Evolutionary conservation across 2,797 vertebrate genomes (phyloP).

Genomic region (Periparus ater): DNA sequence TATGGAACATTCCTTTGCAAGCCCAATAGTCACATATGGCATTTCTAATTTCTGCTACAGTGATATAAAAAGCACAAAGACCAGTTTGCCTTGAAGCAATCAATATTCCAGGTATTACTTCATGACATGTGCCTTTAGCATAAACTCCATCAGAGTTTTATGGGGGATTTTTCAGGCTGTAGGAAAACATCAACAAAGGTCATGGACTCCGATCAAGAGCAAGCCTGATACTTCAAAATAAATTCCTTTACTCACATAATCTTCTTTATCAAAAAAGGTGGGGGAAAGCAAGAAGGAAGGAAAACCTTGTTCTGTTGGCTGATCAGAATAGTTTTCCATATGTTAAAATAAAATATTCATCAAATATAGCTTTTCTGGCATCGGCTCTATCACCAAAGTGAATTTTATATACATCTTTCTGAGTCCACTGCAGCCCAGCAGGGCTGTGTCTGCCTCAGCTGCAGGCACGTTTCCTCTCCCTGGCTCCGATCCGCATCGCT

Average conservation of each 20-base stretch:
- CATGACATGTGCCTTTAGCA: not conserved
- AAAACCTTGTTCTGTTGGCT: not conserved
- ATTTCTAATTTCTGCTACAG: not conserved
- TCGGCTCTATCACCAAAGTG: not conserved
- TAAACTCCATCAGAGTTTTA: not conserved
- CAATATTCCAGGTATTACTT: not conserved
- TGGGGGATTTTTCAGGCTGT: not conserved
- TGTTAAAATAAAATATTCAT: constrained; percentile 71
- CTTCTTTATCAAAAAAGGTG: not conserved
- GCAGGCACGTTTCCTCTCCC: not conserved
- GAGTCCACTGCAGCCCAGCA: not conserved
- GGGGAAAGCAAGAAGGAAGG: not conserved
- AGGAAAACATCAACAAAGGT: not conserved
- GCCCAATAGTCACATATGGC: rapidly evolving
- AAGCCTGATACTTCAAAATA: not conserved
- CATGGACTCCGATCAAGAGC: not conserved
- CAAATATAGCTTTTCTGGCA: not conserved
- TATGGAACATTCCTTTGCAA: constrained; percentile 28
- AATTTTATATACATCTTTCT: not conserved
- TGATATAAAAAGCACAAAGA: not conserved
- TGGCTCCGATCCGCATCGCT: rapidly evolving
- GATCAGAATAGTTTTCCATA: constrained; percentile 20
- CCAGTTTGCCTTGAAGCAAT: not conserved
- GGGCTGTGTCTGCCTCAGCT: not conserved
- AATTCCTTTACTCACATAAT: not conserved